Conservation (phyloP, 2,113 vertebrate species). For the Egretta garzetta region DNA sequence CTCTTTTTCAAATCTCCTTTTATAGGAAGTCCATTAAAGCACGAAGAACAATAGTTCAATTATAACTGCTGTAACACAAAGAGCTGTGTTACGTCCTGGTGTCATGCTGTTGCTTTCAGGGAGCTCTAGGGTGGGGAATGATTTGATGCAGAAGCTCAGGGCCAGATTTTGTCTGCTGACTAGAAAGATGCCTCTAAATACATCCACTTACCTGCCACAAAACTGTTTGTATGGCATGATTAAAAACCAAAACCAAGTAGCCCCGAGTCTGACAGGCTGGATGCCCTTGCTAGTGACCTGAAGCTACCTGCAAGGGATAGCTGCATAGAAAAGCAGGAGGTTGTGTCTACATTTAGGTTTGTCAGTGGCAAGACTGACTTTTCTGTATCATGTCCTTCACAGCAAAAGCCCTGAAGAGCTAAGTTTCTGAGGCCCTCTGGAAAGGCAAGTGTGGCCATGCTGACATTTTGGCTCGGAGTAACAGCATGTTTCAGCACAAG, state of each 20-base stretch:
- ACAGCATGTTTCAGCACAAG: background rate
- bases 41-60: constrained; percentile 63
- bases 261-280: background rate
- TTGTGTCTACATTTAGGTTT: background rate
- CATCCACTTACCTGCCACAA: background rate
- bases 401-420: background rate
- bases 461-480: background rate
- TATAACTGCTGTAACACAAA: constrained; percentile 9
- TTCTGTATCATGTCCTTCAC: background rate
- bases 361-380: background rate
- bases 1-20: constrained; percentile 73
- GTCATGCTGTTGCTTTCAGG: background rate
- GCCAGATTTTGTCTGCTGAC: background rate
- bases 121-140: background rate
- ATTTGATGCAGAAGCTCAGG: background rate
- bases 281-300: background rate
- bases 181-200: background rate
- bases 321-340: background rate
- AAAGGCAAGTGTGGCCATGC: background rate
- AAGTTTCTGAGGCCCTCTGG: background rate
- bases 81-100: background rate
- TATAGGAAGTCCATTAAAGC: constrained; percentile 52
- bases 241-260: background rate
- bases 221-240: background rate
- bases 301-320: background rate